Base-by-base conservation (phyloP, 2,797 vertebrate genomes). In the Sebastes melanostomus region DNA sequence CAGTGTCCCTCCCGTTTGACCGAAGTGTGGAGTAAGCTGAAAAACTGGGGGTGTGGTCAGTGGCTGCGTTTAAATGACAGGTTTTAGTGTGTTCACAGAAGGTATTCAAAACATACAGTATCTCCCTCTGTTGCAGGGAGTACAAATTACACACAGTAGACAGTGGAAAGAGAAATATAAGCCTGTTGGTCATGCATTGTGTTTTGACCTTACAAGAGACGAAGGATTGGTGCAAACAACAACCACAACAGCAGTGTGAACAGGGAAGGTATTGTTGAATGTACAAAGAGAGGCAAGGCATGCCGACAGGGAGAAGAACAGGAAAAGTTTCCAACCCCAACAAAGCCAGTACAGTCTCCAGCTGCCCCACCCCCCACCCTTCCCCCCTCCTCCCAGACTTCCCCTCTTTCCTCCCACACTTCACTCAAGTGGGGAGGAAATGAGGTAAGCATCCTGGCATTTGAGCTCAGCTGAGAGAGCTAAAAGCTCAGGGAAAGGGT, bases 361-460 rank as follows among this genome's bases (percentile, higher is more conserved):
- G 72, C 83, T 81, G 66, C 42, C 63, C 66, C 62, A 82, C 29
- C 83, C 82, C 3, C 82, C 81, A 34, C 10, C 34, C 2, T 12
- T 10, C 14, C 16, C 0, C 46, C 75, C 82, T 20, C 34, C 77
- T 72, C 69, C 69, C 70, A 81, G 54, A 83, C 84, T 77, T 78
- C 86, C 79, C 72, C 66, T 74, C 74, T 74, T 75, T 81, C 82
- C 84, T 79, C 83, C 76, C 86, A 78, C 69, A 71, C 78, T 87
- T 72, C 55, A 73, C 78, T 89, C 70, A 61, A 86, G 81, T 86
- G 62, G 60, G 83, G 77, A 90, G 86, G 88, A 91, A 92, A 93
- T 94, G 88, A 93, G 66, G 91, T 93, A 90, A 94, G 84, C 81
- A 86, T 88, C 81, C 78, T 92, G 91, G 93, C 88, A 94, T 93